These are phyloP conservation scores for Rhagonycha fulva DNA, from an alignment of 2,888 invertebrate genomes.

Conservation along the genomic window DNA sequence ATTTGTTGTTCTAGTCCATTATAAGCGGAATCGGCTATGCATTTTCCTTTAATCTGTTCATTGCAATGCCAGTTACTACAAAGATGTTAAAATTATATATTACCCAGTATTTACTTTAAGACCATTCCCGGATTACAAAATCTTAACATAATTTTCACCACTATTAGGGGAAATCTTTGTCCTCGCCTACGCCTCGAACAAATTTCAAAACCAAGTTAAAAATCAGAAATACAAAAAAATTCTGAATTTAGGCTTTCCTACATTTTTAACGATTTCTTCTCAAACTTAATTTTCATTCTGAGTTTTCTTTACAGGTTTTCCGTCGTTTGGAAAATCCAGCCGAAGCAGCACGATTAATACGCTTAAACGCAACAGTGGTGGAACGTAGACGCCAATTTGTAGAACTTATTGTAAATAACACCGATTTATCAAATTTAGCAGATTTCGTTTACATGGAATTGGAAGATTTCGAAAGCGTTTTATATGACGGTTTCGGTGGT, in stretches of 20 bases:
- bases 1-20: too few species aligned
- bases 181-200: neutral
- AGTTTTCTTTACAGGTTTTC: constrained; percentile 66
- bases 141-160: too few species aligned
- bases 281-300: neutral
- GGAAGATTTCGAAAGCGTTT: constrained; percentile 62
- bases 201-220: neutral
- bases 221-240: too few species aligned
- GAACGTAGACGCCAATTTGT: constrained; percentile 65
- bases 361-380: constrained; percentile 50
- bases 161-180: too few species aligned
- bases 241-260: too few species aligned
- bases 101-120: too few species aligned
- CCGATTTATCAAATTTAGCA: constrained; percentile 60
- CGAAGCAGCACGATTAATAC: constrained; percentile 67
- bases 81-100: too few species aligned
- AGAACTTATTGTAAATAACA: constrained; percentile 64
- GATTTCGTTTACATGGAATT: constrained; percentile 61
- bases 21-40: too few species aligned
- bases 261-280: neutral
- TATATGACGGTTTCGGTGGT: constrained; percentile 68
- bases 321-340: constrained; percentile 78
- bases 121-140: too few species aligned
- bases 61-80: too few species aligned
- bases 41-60: too few species aligned